Base-by-base conservation (phyloP, 2,888 invertebrate genomes). In the Drosophila demipolita region DNA sequence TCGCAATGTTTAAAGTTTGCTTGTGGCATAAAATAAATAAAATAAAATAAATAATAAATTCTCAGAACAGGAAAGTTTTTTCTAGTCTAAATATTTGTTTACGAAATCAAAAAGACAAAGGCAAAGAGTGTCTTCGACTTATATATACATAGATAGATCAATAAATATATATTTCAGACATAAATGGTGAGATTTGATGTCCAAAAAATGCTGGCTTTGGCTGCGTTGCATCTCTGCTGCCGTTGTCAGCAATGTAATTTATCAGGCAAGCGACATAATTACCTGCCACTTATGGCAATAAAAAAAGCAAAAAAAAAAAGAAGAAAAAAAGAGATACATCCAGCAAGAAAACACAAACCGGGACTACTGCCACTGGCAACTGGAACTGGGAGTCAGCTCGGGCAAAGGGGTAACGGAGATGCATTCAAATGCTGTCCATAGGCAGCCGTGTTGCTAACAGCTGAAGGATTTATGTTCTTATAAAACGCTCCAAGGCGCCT, bases 281-380 rank as follows among this genome's bases (percentile, higher is more conserved):
- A 91, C 91, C 91, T 91, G 83, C 91, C 90, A 91, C 91, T 90
- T 91, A 90, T 87, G 91, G 90, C 88, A 91, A 91, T 89, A 84
- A 91, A 90, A 89, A 89, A 45, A 45, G 45, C 26, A 26, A 45
- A 8, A 38, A 38, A 38, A 17, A 17, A 2, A 23, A 23, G 23
- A 17, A 38, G 4, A 36, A 15, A 74, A 52, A 32, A 50, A 40
- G 26, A 40, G 32, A 59, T 29, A 15, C 52, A 75, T 71, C 59
- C 73, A 72, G 61, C 58, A 64, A 71, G 61, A 54, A 67, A 66
- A 60, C 62, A 61, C 26, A 66, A 76, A 62, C 66, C 60, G 50
- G 71, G 50, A 64, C 52, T 40, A 54, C 63, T 77, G 65, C 68
- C 49, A 62, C 48, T 45, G 60, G 52, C 36, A 54, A 54, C 50